phyloP scores from a whole-genome alignment of 2,113 vertebrate genomes.

The Sula dactylatra region DNA sequence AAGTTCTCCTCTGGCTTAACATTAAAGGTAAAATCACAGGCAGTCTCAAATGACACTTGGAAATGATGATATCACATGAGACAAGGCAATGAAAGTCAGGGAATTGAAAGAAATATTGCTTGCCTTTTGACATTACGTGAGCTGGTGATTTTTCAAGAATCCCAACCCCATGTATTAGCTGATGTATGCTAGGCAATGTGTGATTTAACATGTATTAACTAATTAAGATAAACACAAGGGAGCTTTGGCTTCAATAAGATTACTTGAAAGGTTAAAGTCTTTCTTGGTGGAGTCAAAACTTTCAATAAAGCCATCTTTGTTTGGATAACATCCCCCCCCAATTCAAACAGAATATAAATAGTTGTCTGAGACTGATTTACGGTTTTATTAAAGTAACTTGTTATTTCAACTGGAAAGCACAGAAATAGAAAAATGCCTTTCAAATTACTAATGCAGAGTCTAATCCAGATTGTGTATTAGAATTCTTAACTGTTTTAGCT shows the following conservation, averaged over 20 bases:
- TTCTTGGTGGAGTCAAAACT: neutral
- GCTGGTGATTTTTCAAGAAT: neutral
- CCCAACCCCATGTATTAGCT: neutral
- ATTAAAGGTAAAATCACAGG: neutral
- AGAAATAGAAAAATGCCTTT: neutral
- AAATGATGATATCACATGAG: neutral
- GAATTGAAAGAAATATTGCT: neutral
- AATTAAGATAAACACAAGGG: conserved; percentile 3
- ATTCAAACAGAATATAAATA: neutral
- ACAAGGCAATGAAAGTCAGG: neutral
- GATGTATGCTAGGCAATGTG: neutral
- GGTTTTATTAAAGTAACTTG: neutral
- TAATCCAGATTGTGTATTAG: neutral
- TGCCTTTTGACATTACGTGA: neutral
- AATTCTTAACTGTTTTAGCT: neutral
- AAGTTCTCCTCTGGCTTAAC: neutral
- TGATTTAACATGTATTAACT: conserved; percentile 15
- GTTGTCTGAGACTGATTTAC: neutral
- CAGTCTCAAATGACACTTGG: neutral
- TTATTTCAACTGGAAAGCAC: neutral
- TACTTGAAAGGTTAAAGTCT: conserved; percentile 43
- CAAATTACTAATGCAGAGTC: neutral
- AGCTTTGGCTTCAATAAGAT: conserved; percentile 35
- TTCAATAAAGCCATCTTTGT: neutral
- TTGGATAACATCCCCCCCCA: neutral